Evolutionary conservation across 2,888 invertebrate species (phyloP).

Genomic region (Tromatobia lineatoria): DNA sequence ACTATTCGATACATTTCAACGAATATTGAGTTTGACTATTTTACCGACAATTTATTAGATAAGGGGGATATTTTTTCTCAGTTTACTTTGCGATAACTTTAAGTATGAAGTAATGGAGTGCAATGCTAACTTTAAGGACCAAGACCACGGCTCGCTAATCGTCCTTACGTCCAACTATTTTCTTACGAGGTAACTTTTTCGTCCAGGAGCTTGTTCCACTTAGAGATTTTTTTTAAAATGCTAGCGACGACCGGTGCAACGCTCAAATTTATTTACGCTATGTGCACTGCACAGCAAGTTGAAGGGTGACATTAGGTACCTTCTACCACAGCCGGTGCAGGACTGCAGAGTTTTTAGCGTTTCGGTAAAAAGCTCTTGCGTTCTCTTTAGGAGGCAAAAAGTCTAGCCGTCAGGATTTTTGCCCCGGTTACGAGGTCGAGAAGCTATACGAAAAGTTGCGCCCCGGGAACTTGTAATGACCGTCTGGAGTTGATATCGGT

Average conservation of each 20-base stretch:
- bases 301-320: conserved; percentile 21
- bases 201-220: background rate
- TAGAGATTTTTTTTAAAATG: background rate
- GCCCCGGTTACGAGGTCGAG: conserved; percentile 20
- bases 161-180: conserved; percentile 43
- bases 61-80: too few species aligned
- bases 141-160: conserved; percentile 48
- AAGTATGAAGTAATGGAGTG: background rate
- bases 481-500: conserved; percentile 16
- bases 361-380: conserved; percentile 29
- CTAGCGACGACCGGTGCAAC: conserved; percentile 20
- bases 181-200: conserved; percentile 33
- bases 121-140: conserved; percentile 32
- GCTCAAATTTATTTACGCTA: conserved; percentile 37
- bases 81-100: conserved; percentile 41
- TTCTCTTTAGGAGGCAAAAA: conserved; percentile 11
- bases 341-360: conserved; percentile 26
- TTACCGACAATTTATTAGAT: too few species aligned
- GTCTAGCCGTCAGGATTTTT: conserved; percentile 29
- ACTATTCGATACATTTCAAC: too few species aligned
- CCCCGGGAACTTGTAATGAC: conserved; percentile 24
- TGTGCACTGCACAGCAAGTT: conserved; percentile 21
- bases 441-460: conserved; percentile 35
- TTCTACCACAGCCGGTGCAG: background rate
- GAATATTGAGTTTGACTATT: too few species aligned